phyloP scores from a whole-genome alignment of 2,888 invertebrate genomes.

The Patella ulyssiponensis region DNA sequence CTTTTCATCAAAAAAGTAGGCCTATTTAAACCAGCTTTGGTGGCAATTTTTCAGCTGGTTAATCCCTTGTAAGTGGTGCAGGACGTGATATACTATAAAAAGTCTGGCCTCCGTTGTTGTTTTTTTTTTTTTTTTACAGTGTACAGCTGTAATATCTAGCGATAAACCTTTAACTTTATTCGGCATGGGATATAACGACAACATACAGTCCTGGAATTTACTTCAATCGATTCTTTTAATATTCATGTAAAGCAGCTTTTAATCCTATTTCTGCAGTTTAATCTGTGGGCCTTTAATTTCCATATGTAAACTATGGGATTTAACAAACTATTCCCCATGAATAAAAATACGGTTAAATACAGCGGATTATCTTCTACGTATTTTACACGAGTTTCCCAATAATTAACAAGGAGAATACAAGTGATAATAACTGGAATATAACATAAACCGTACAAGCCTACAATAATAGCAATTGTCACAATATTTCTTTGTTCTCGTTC shows the following conservation, averaged over 20 bases:
- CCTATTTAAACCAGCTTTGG: too few species aligned
- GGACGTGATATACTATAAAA: too few species aligned
- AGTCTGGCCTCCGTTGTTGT: too few species aligned
- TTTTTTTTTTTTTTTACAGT: too few species aligned
- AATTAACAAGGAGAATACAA: not conserved
- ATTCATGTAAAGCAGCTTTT: not conserved
- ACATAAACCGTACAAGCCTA: not conserved
- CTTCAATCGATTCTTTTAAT: too few species aligned
- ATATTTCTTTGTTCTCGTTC: not conserved
- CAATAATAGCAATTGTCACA: not conserved
- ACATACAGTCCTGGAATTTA: too few species aligned
- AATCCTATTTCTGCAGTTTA: not conserved
- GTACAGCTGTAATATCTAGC: too few species aligned
- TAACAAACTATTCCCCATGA: not conserved
- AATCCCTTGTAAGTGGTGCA: too few species aligned
- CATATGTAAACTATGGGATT: constrained; percentile 1
- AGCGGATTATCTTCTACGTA: not conserved
- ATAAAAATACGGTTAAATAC: not conserved
- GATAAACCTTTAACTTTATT: too few species aligned
- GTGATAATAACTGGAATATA: not conserved
- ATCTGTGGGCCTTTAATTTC: not conserved
- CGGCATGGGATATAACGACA: too few species aligned
- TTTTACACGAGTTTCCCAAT: not conserved
- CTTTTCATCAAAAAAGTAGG: too few species aligned
- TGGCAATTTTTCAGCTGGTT: too few species aligned